phyloP scores from a whole-genome alignment of 2,888 invertebrate genomes.

The Eumacrocentrus americanus region DNA sequence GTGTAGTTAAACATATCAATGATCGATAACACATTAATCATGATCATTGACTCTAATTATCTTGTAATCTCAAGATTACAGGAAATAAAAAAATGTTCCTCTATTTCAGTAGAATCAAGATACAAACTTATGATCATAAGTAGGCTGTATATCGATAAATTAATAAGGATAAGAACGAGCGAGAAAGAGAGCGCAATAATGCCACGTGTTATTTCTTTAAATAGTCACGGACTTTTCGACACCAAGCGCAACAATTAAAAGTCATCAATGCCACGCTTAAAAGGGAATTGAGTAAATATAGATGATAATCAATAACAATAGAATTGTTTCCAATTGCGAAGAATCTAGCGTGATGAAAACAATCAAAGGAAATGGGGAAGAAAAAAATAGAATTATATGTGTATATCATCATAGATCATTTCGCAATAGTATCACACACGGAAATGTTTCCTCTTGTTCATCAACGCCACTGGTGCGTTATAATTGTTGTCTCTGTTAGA shows the following conservation, averaged over 20 bases:
- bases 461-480: background rate
- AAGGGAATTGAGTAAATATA: background rate
- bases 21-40: no score
- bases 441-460: background rate
- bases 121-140: no score
- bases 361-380: background rate
- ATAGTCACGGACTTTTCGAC: constrained; percentile 7
- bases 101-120: no score
- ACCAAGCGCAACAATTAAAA: constrained; percentile 5
- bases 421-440: background rate
- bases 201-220: constrained; percentile 10
- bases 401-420: background rate
- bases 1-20: background rate
- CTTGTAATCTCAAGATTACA: no score
- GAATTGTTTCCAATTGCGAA: no score
- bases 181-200: background rate
- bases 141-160: no score
- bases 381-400: background rate
- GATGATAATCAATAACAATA: no score
- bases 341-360: background rate
- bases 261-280: constrained; percentile 1
- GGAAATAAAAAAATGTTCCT: no score
- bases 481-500: background rate
- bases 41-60: no score
- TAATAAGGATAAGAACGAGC: no score